A percentile compares a stretch with the other conserved stretches of the same genome.
These are phyloP conservation scores for Herpailurus yagouaroundi DNA, from an alignment of 2,113 vertebrate genomes.

Conservation along the genomic window DNA sequence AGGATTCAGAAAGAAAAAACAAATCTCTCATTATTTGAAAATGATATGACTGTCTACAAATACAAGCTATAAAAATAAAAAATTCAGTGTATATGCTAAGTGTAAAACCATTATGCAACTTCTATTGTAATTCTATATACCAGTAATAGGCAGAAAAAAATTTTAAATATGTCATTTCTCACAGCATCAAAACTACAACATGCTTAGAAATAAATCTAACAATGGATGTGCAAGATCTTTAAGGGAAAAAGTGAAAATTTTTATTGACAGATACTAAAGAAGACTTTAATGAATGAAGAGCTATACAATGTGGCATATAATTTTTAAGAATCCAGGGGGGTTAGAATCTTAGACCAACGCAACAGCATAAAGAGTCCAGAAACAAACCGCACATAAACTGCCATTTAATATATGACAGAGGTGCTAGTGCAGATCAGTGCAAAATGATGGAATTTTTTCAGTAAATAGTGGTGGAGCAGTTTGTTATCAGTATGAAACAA, in stretches of 20 bases:
- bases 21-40: not conserved
- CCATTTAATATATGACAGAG: not conserved
- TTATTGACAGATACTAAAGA: not conserved
- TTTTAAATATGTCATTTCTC: not conserved
- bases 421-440: not conserved
- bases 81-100: not conserved
- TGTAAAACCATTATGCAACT: slow-evolving; percentile 38
- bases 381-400: not conserved
- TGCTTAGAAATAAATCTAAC: slow-evolving; percentile 22
- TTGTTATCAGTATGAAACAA: slow-evolving; percentile 47
- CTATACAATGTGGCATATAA: not conserved
- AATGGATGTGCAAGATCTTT: not conserved
- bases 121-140: not conserved
- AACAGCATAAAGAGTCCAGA: not conserved
- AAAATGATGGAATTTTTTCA: not conserved
- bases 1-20: not conserved
- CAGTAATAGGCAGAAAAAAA: slow-evolving; percentile 20
- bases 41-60: not conserved
- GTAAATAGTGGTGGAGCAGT: not conserved
- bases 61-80: slow-evolving; percentile 20
- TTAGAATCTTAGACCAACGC: not conserved
- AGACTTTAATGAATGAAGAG: slow-evolving; percentile 28
- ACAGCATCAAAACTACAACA: slow-evolving; percentile 11
- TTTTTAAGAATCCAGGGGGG: not conserved
- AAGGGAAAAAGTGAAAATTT: not conserved